Evolutionary conservation across 2,888 invertebrate genomes (phyloP), one percentile per base, ranked within the genome.

Genomic region (Pogonocherus hispidulus): DNA sequence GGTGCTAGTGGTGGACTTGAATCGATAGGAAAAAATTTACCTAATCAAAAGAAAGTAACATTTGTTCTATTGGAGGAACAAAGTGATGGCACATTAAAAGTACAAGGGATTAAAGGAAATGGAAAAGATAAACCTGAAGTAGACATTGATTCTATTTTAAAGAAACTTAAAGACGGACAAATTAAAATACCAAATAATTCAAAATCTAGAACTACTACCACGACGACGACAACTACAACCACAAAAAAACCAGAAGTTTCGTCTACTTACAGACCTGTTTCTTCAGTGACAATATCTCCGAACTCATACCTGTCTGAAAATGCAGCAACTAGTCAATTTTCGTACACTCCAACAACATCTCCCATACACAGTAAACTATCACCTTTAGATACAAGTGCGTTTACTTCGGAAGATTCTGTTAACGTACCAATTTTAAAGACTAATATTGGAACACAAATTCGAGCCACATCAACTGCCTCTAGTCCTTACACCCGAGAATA

Each of bases 11-110:
- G 94, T 1, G 91, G 90, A 76, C 85, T 93, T 0, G 93, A 94
- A 78, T 91, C 92, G 79, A 88, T 93, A 0, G 90, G 90, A 63
- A 87, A 89, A 52, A 89, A 85, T 74, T 81, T 92, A 22, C 90
- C 91, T 0, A 88, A 88, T 76, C 90, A 91, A 73, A 94, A 94
- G 84, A 94, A 94, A 81, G 94, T 95, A 0, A 95, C 95, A 0
- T 95, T 95, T 78, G 95, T 95, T 0, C 92, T 95, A 49, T 86
- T 95, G 9, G 95, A 95, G 84, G 95, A 95, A 81, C 95, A 95
- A 82, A 90, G 92, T 3, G 95, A 95, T 78, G 95, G 95, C 4
- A 92, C 93, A 20, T 93, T 93, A 75, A 94, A 94, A 85, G 94
- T 95, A 0, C 94, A 94, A 82, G 94, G 94, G 1, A 91, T 94